Evolutionary conservation across 2,888 invertebrate species (phyloP).

Genomic region (Andrena haemorrhoa): DNA sequence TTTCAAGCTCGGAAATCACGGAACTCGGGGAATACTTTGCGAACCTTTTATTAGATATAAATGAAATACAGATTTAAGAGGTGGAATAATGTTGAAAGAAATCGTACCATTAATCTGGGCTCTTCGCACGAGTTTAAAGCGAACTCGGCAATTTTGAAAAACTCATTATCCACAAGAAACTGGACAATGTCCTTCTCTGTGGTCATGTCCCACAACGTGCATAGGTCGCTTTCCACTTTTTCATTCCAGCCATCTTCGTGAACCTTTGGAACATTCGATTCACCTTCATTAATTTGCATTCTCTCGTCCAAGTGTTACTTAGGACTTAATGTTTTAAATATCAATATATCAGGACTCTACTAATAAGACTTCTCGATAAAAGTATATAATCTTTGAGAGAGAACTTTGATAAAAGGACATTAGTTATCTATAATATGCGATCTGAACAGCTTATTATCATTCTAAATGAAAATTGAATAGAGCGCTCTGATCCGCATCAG

Average conservation of each 20-base stretch:
- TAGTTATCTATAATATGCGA: neutral
- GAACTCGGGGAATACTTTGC: conserved; percentile 4
- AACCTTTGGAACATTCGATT: conserved; percentile 69
- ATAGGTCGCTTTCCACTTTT: conserved; percentile 90
- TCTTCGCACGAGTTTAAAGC: conserved; percentile 87
- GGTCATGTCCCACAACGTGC: conserved; percentile 94
- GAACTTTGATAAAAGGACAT: neutral
- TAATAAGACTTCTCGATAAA: neutral
- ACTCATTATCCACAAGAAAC: conserved; percentile 89
- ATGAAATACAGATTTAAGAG: conserved; percentile 17
- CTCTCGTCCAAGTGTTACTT: neutral
- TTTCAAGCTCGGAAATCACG: neutral
- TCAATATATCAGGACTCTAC: neutral
- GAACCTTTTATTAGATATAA: conserved; percentile 29
- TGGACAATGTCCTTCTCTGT: conserved; percentile 91
- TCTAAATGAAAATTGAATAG: neutral
- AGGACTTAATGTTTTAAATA: neutral
- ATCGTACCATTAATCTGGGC: conserved; percentile 87
- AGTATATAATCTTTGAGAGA: neutral
- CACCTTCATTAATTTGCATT: neutral
- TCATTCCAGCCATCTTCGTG: conserved; percentile 87
- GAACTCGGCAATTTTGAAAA: conserved; percentile 88
- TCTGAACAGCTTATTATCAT: neutral
- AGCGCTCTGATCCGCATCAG: neutral
- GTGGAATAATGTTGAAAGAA: conserved; percentile 5